Evolutionary conservation across 2,888 invertebrate species (phyloP).

Genomic region (Apodemia hepburni): DNA sequence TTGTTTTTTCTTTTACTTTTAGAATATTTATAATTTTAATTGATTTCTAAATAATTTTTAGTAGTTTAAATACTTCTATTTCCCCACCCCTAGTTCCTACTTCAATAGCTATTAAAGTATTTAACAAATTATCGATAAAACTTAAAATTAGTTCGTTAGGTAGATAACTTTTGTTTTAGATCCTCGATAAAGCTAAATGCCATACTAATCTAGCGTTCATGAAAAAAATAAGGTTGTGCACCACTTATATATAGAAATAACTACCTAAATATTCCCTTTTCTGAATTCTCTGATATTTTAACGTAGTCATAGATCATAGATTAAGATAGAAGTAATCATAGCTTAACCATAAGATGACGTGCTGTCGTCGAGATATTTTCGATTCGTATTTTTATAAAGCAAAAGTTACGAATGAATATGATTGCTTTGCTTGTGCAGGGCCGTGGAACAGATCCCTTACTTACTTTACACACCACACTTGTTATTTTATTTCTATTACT

Average conservation of each 20-base stretch:
- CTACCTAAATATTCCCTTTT: slow-evolving; percentile 68
- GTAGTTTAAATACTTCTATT: slow-evolving; percentile 39
- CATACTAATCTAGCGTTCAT: slow-evolving; percentile 75
- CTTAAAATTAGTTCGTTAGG: slow-evolving; percentile 56
- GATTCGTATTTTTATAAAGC: slow-evolving; percentile 80
- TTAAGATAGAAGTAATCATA: slow-evolving; percentile 70
- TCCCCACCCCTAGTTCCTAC: slow-evolving; percentile 66
- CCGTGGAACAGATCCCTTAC: slow-evolving; percentile 50
- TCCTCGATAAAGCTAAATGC: slow-evolving; percentile 67
- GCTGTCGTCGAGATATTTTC: slow-evolving; percentile 77
- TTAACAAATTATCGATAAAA: slow-evolving; percentile 48
- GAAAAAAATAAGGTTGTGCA: slow-evolving; percentile 79
- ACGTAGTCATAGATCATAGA: slow-evolving; percentile 68
- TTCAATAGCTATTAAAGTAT: slow-evolving; percentile 48
- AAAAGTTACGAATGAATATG: slow-evolving; percentile 75
- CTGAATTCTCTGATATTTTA: slow-evolving; percentile 80
- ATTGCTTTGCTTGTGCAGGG: slow-evolving; percentile 77
- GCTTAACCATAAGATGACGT: slow-evolving; percentile 72
- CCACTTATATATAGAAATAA: slow-evolving; percentile 74
- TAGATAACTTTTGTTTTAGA: slow-evolving; percentile 56
- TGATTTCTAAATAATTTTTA: slow-evolving; percentile 26
- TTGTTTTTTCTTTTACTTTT: too few species aligned
- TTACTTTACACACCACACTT: slow-evolving; percentile 34
- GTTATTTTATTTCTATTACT: slow-evolving; percentile 38
- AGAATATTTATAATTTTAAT: too few species aligned